A percentile compares a stretch with the other conserved stretches of the same genome.
phyloP scores from a whole-genome alignment of 2,797 vertebrate genomes.

The Malacoctenus gilli region DNA sequence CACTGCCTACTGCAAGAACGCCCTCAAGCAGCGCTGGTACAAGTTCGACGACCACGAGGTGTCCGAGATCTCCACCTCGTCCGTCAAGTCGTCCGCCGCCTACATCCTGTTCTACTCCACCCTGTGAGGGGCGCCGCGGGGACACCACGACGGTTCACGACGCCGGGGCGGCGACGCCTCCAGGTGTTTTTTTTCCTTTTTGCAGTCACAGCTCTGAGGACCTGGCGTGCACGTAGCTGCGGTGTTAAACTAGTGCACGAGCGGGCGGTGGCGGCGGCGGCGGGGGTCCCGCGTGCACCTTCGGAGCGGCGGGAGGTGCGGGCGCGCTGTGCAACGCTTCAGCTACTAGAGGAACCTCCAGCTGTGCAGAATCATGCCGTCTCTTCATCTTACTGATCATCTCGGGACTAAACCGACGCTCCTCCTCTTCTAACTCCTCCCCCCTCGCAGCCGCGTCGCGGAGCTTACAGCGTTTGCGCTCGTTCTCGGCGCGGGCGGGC shows the following conservation, averaged over 20 bases:
- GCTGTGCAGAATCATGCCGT: slow-evolving; percentile 60
- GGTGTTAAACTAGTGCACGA: slow-evolving; percentile 8
- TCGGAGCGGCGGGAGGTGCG: slow-evolving; percentile 23
- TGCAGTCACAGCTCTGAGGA: slow-evolving; percentile 52
- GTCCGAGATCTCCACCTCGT: slow-evolving; percentile 88
- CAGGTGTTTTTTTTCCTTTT: slow-evolving; percentile 36
- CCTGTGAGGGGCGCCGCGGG: slow-evolving; percentile 79
- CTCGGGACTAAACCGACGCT: slow-evolving; percentile 48
- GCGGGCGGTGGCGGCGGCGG: slow-evolving; percentile 12
- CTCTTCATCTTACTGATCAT: slow-evolving; percentile 58
- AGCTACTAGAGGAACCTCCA: slow-evolving; percentile 63
- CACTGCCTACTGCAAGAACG: slow-evolving; percentile 96
- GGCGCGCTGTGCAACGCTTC: slow-evolving; percentile 57
- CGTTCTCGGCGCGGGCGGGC: slow-evolving; percentile 70
- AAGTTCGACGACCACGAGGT: slow-evolving; percentile 99
- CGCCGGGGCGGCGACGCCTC: slow-evolving; percentile 20
- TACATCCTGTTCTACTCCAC: slow-evolving; percentile 98
- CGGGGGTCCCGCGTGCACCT: slow-evolving; percentile 1
- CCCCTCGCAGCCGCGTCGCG: slow-evolving; percentile 49
- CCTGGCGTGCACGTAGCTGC: slow-evolving; percentile 26
- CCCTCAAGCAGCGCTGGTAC: slow-evolving; percentile 89
- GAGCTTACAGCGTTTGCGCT: slow-evolving; percentile 50
- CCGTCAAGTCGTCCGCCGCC: slow-evolving; percentile 94
- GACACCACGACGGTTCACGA: slow-evolving; percentile 52
- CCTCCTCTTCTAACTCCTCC: no score